Evolutionary conservation across 2,113 vertebrate genomes (phyloP), one percentile per base, ranked within the genome.

Genomic region (Microcebus lehilahytsara): DNA sequence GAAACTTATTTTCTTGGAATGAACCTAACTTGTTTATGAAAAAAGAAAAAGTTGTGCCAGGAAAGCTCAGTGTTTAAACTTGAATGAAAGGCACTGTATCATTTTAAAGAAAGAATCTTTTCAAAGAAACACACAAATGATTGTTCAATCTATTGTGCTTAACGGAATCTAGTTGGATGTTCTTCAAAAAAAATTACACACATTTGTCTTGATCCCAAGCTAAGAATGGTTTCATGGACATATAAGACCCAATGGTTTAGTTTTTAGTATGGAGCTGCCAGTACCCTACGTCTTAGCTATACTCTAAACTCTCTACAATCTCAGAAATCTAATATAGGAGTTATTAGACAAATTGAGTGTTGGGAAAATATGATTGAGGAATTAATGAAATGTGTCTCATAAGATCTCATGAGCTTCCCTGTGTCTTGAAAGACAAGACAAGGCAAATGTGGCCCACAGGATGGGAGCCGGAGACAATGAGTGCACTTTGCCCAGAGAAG

Each of bases 81-180:
- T 95, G 93, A 96, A 94, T 58, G 12, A 97, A 85, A 14, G 60
- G 20, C 11, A 92, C 37, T 96, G 37, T 85, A 49, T 51, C 46
- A 49, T 81, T 96, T 91, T 86, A 85, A 87, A 96, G 66, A 97
- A 96, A 92, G 71, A 91, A 60, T 83, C 49, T 67, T 85, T 95
- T 91, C 74, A 95, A 89, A 97, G 77, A 89, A 72, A 64, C 51
- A 86, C 34, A 84, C 46, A 88, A 93, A 66, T 20, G 23, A 58
- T 83, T 91, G 62, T 87, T 75, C 30, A 81, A 71, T 37, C 51
- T 83, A 86, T 84, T 91, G 66, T 88, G 37, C 60, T 83, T 53
- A 89, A 85, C 2, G 77, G 34, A 94, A 96, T 91, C 27, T 80
- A 95, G 85, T 0, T 49, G 67, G 40, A 79, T 81, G 23, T 46